phyloP scores from a whole-genome alignment of 2,113 vertebrate species.

The Tetrax tetrax region DNA sequence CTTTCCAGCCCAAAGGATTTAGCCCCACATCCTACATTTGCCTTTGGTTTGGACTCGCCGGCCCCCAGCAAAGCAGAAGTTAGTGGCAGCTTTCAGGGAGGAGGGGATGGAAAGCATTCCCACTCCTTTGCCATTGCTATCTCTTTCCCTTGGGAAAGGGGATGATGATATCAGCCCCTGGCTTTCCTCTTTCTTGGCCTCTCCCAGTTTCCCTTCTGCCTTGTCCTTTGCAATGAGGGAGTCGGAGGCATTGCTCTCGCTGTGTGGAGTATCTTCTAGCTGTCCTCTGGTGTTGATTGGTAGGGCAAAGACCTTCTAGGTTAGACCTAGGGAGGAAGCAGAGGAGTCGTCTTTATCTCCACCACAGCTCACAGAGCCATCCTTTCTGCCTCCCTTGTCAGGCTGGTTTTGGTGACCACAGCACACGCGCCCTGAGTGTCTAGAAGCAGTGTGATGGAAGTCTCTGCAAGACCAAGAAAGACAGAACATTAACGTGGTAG shows the following conservation, averaged over 20 bases:
- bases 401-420: background rate
- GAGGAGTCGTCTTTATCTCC: background rate
- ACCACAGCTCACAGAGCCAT: background rate
- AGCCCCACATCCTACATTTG: background rate
- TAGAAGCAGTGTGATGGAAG: background rate
- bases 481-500: background rate
- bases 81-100: background rate
- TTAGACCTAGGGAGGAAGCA: background rate
- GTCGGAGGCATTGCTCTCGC: background rate
- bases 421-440: fast-evolving
- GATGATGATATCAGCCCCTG: background rate
- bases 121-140: fast-evolving
- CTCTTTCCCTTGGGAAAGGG: background rate
- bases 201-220: background rate
- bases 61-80: background rate
- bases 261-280: background rate
- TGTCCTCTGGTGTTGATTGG: background rate
- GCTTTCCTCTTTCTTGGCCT: background rate
- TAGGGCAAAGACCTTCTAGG: background rate
- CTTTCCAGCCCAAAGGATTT: background rate
- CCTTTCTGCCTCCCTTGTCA: background rate
- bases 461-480: background rate
- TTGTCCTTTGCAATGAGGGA: background rate
- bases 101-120: background rate
- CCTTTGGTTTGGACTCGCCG: background rate